These are phyloP conservation scores for Limnephilus marmoratus DNA, from an alignment of 2,888 invertebrate species.

Conservation along the genomic window DNA sequence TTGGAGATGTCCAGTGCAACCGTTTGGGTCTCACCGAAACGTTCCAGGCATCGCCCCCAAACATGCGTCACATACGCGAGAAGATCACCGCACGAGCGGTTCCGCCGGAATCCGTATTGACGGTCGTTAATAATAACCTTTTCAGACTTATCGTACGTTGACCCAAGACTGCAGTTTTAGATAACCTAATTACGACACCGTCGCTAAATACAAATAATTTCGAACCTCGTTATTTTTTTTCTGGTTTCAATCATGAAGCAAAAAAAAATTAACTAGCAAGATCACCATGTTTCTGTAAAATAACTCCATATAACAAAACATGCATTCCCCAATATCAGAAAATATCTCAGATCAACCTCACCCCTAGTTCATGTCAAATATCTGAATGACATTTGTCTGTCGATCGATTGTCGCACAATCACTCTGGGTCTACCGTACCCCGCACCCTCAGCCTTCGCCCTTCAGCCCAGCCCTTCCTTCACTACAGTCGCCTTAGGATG, in stretches of 20 bases:
- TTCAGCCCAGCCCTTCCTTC: not conserved
- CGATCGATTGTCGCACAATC: constrained; percentile 48
- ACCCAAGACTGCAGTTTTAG: not conserved
- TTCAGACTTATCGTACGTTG: not conserved
- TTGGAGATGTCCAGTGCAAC: too few species aligned
- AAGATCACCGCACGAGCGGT: too few species aligned
- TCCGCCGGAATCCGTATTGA: too few species aligned
- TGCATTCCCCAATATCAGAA: constrained; percentile 10
- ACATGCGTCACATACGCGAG: too few species aligned
- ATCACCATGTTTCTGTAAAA: not conserved
- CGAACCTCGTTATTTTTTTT: not conserved
- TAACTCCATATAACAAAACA: not conserved
- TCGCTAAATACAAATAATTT: not conserved
- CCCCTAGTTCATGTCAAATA: constrained; percentile 36
- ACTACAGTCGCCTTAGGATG: not conserved
- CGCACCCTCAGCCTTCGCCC: not conserved
- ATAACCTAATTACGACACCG: too few species aligned
- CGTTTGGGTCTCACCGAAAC: too few species aligned
- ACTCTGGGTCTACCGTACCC: constrained; percentile 5
- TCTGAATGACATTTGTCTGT: constrained; percentile 46
- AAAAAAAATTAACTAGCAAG: not conserved
- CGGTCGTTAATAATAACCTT: too few species aligned
- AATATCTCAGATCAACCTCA: constrained; percentile 13
- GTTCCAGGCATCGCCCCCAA: too few species aligned
- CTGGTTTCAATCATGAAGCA: not conserved